A percentile compares a stretch with the other conserved stretches of the same genome.
Evolutionary conservation across 1,140 invertebrate species (phyloP).

Genomic region (Trichomalopsis sarcophagae): DNA sequence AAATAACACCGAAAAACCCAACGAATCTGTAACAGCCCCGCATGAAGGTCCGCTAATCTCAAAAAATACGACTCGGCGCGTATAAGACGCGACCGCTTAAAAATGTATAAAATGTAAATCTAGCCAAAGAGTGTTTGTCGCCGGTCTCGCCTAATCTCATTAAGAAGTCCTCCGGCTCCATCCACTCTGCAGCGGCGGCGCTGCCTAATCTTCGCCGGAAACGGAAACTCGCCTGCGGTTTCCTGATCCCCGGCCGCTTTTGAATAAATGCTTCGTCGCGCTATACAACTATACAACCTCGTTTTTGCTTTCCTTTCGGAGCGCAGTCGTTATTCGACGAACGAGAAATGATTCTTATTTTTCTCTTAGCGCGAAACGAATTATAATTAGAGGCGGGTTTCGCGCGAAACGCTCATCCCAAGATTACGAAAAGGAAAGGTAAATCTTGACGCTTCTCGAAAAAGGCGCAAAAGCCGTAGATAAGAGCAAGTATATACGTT

Average conservation of each 20-base stretch:
- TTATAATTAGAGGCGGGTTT: too few species aligned
- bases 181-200: conserved; percentile 13
- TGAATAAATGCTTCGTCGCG: conserved; percentile 67
- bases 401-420: neutral
- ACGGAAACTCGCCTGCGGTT: conserved; percentile 62
- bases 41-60: neutral
- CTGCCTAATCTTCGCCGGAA: conserved; percentile 68
- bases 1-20: neutral
- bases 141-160: conserved; percentile 71
- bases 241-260: conserved; percentile 66
- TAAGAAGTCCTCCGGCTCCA: conserved; percentile 72
- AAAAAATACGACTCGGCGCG: conserved; percentile 24
- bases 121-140: conserved; percentile 70
- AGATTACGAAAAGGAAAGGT: conserved; percentile 24
- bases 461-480: neutral
- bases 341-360: too few species aligned
- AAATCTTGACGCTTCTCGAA: conserved; percentile 13
- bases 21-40: neutral
- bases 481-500: neutral
- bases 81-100: conserved; percentile 67
- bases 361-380: too few species aligned
- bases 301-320: neutral
- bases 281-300: neutral
- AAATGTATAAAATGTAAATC: conserved; percentile 75
- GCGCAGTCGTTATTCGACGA: too few species aligned